These are phyloP conservation scores for Motacilla alba DNA, from an alignment of 2,113 vertebrate genomes.

Conservation along the genomic window DNA sequence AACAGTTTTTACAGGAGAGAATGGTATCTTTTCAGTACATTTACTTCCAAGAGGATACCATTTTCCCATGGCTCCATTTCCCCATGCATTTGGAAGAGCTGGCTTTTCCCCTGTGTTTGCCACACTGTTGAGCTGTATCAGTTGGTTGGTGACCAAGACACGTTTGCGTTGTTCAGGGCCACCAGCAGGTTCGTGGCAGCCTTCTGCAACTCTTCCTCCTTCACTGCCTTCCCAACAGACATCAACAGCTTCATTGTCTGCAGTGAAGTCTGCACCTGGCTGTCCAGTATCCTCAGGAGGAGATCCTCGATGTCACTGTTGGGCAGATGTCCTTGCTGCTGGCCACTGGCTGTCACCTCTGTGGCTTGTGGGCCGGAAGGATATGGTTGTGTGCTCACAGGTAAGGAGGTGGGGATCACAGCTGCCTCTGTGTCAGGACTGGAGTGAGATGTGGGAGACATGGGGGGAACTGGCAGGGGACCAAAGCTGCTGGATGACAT, in stretches of 20 bases:
- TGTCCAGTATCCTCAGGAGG: slow-evolving; percentile 14
- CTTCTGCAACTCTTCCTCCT: not conserved
- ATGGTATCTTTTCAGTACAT: not conserved
- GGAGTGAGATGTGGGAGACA: not conserved
- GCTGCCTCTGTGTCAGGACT: not conserved
- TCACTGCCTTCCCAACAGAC: not conserved
- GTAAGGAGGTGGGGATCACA: not conserved
- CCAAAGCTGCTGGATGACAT: not conserved
- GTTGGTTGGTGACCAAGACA: not conserved
- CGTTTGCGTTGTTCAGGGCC: not conserved
- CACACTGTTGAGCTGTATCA: not conserved
- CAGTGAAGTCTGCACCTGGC: not conserved
- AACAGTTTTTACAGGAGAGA: not conserved
- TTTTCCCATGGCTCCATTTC: not conserved
- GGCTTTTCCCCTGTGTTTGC: not conserved
- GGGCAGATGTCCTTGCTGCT: not conserved
- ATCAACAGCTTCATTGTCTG: not conserved
- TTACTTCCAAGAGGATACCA: not conserved
- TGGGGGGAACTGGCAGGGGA: too few relatives aligned
- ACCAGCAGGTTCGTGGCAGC: not conserved
- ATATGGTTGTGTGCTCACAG: not conserved
- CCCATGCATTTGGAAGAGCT: not conserved
- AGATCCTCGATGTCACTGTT: not conserved
- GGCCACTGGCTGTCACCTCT: not conserved
- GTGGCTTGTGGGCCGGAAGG: not conserved